phyloP scores from a whole-genome alignment of 92 coral and sea anemone species.

The Phymanthus crucifer region DNA sequence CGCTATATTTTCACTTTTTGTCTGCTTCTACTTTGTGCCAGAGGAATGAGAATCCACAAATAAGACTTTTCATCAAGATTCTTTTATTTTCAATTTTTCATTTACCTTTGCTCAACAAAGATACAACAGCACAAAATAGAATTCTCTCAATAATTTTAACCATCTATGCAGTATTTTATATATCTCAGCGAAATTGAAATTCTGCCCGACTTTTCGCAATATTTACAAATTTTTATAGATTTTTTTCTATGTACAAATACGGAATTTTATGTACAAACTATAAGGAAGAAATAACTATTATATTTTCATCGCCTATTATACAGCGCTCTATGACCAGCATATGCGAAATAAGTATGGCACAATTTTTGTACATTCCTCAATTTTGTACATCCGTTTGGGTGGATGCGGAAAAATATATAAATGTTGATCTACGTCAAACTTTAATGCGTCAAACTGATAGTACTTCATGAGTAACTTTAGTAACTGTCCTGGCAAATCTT shows the following conservation, averaged over 20 bases:
- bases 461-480: background rate
- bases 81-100: too few relatives aligned
- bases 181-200: slow-evolving; percentile 2
- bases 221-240: background rate
- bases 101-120: background rate
- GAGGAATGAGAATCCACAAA: too few relatives aligned
- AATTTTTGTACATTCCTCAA: background rate
- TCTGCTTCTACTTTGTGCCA: too few relatives aligned
- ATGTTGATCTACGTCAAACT: background rate
- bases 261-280: slow-evolving; percentile 9
- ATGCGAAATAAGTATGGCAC: background rate
- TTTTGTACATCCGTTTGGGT: background rate
- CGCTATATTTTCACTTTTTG: too few relatives aligned
- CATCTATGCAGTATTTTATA: background rate
- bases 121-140: background rate
- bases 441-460: background rate
- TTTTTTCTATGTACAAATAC: slow-evolving; percentile 4
- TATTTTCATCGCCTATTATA: background rate
- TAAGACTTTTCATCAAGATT: too few relatives aligned
- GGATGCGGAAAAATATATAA: slow-evolving; percentile 1
- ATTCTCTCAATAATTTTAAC: background rate
- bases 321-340: background rate
- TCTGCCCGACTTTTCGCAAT: slow-evolving; percentile 14
- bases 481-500: background rate
- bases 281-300: background rate